A percentile compares a stretch with the other conserved stretches of the same genome.
phyloP scores from a whole-genome alignment of 2,797 vertebrate genomes.

The Lepus townsendii region DNA sequence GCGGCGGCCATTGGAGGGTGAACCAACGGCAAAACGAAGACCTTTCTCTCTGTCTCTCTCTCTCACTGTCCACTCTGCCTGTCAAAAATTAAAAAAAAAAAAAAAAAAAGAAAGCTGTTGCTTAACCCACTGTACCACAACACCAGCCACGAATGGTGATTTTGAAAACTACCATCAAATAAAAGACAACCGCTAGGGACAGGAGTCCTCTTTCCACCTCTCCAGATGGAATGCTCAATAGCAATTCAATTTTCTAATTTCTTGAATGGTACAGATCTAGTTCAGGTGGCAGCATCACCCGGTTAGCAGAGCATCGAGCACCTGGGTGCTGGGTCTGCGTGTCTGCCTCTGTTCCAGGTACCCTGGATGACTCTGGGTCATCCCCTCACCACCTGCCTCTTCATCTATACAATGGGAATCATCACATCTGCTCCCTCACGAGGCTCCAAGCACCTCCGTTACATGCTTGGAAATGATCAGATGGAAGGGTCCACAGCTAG shows the following conservation, averaged over 20 bases:
- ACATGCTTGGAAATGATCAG: constrained; percentile 42
- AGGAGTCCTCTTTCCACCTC: not conserved
- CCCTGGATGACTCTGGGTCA: not conserved
- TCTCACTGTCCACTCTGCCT: too few species aligned
- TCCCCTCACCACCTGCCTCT: constrained; percentile 44
- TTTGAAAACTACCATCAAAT: constrained; percentile 22
- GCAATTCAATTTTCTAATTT: not conserved
- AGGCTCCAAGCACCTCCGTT: constrained; percentile 53
- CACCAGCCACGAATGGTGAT: not conserved
- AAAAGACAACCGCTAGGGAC: not conserved
- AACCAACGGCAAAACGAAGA: too few species aligned
- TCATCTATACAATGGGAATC: constrained; percentile 12
- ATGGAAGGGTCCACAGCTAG: constrained; percentile 21
- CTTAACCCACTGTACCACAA: too few species aligned
- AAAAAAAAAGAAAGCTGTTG: too few species aligned
- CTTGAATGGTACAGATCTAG: not conserved
- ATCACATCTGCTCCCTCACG: not conserved
- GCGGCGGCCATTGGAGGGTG: too few species aligned
- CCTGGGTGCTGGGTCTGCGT: not conserved
- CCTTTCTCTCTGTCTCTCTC: too few species aligned
- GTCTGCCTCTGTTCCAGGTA: not conserved
- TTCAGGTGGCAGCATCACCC: not conserved
- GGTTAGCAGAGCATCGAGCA: not conserved
- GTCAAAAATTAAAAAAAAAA: too few species aligned
- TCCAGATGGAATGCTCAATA: not conserved